Evolutionary conservation across 2,888 invertebrate genomes (phyloP).

Genomic region (Sarcophaga carnaria): DNA sequence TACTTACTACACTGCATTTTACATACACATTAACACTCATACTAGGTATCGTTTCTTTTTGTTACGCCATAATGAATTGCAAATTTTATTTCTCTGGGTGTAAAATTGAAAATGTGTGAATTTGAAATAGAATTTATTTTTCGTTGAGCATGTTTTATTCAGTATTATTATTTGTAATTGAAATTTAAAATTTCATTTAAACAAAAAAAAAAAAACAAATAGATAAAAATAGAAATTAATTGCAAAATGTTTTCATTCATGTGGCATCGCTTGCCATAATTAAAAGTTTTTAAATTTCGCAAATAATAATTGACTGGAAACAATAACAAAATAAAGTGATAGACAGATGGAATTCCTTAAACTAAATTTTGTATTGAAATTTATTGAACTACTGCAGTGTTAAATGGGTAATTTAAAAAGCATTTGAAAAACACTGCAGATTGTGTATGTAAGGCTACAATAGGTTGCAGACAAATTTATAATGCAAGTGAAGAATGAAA

Average conservation of each 20-base stretch:
- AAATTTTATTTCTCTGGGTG: constrained; percentile 6
- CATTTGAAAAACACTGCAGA: too few relatives aligned
- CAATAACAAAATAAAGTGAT: not conserved
- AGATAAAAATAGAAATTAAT: constrained; percentile 23
- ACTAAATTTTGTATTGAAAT: too few relatives aligned
- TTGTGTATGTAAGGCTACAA: too few relatives aligned
- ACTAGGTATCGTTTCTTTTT: not conserved
- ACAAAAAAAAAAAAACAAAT: not conserved
- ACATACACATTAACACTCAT: not conserved
- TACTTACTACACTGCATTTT: not conserved
- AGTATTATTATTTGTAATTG: constrained; percentile 43
- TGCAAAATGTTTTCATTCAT: constrained; percentile 38
- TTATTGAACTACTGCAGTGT: too few relatives aligned
- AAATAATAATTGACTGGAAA: constrained; percentile 38
- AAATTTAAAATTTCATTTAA: constrained; percentile 45
- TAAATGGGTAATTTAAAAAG: too few relatives aligned
- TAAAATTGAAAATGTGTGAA: constrained; percentile 57
- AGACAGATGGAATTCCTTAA: too few relatives aligned
- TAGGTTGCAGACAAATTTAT: too few relatives aligned
- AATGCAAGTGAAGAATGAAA: too few relatives aligned
- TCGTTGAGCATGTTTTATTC: constrained; percentile 29
- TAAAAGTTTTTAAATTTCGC: constrained; percentile 1
- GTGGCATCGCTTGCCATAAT: not conserved
- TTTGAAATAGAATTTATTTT: constrained; percentile 31
- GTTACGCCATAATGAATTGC: constrained; percentile 17